These are phyloP conservation scores for Melinaea menophilus DNA, from an alignment of 2,888 invertebrate species.

Conservation along the genomic window DNA sequence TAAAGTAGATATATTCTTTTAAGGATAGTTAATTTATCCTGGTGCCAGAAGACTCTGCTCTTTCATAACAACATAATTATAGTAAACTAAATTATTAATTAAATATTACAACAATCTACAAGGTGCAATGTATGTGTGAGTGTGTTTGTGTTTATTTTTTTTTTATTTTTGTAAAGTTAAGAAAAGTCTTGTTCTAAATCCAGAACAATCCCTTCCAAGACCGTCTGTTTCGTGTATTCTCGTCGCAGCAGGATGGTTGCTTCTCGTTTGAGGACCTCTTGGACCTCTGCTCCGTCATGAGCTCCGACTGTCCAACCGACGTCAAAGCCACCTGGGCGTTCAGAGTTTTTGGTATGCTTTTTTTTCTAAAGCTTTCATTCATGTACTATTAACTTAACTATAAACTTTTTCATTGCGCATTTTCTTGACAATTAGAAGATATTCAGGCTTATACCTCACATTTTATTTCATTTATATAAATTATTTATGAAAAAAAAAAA, in stretches of 20 bases:
- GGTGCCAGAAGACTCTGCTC: no score
- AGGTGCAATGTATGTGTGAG: slow-evolving; percentile 51
- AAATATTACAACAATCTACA: no score
- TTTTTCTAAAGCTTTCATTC: background rate
- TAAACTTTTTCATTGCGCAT: no score
- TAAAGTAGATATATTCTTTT: no score
- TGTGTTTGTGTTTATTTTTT: slow-evolving; percentile 2
- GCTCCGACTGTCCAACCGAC: slow-evolving; percentile 82
- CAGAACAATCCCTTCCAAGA: slow-evolving; percentile 87
- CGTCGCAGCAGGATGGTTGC: slow-evolving; percentile 81
- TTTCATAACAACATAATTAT: no score
- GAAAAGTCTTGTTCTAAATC: background rate
- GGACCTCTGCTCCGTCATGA: slow-evolving; percentile 87
- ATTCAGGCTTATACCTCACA: no score
- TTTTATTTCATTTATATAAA: no score
- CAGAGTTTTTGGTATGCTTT: slow-evolving; percentile 81
- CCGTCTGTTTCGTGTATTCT: slow-evolving; percentile 85
- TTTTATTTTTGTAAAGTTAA: background rate
- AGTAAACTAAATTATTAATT: no score
- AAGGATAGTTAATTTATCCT: no score
- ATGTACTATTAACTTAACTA: no score
- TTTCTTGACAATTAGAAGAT: no score
- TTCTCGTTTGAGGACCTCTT: slow-evolving; percentile 88
- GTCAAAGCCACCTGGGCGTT: slow-evolving; percentile 89
- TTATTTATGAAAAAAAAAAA: no score